Percentiles rank a stretch among this genome's conserved stretches.
Conservation (phyloP, 2,797 vertebrate genomes). For the Esox masquinongy region DNA sequence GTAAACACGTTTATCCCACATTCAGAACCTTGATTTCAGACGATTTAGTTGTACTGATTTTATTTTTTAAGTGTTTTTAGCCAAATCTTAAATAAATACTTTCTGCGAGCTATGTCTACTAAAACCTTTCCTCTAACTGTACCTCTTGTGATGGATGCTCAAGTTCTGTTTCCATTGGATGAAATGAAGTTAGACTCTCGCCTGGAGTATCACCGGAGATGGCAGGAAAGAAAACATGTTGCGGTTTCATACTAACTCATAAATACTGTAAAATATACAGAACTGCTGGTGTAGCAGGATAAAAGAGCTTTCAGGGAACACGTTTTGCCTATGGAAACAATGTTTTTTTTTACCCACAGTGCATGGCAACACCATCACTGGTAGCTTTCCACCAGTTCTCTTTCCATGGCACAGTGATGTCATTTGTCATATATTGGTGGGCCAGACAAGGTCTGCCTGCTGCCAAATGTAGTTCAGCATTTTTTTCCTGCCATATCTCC, state of each 20-base stretch:
- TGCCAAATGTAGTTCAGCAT: constrained; percentile 44
- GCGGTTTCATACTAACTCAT: constrained; percentile 40
- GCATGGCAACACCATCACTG: constrained; percentile 63
- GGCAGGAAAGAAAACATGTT: constrained; percentile 23
- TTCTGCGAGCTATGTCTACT: background rate
- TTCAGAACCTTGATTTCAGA: background rate
- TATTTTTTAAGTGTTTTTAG: background rate
- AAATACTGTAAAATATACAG: constrained; percentile 53
- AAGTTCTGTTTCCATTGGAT: background rate
- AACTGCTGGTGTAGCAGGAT: constrained; percentile 62
- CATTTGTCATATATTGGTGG: background rate
- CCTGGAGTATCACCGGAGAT: constrained; percentile 1
- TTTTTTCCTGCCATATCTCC: constrained; percentile 19
- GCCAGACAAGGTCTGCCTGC: background rate
- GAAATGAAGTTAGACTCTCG: background rate
- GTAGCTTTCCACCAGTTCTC: constrained; percentile 68
- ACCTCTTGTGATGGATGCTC: background rate
- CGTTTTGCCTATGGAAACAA: constrained; percentile 75
- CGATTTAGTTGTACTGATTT: background rate
- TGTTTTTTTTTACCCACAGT: constrained; percentile 70
- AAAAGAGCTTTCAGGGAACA: constrained; percentile 62
- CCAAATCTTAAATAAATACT: background rate
- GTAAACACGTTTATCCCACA: background rate
- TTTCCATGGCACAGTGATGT: constrained; percentile 45
- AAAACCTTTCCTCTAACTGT: background rate